These are phyloP conservation scores for Trogon surrucura DNA, from an alignment of 2,113 vertebrate genomes.

Conservation along the genomic window DNA sequence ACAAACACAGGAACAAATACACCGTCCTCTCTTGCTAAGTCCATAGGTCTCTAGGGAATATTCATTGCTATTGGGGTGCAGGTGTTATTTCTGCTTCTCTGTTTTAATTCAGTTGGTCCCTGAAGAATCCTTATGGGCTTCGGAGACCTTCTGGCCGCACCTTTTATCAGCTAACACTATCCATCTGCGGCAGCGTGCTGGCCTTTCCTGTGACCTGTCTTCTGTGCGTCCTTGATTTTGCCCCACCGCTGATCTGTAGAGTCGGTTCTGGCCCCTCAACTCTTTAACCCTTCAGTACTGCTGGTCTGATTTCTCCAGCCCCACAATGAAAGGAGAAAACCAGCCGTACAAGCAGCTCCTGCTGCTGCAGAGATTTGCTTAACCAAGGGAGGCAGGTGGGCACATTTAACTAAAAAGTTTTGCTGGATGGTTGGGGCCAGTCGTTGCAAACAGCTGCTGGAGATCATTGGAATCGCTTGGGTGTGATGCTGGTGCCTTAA, in stretches of 20 bases:
- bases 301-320: background rate
- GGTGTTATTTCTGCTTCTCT: slow-evolving; percentile 49
- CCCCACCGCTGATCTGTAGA: slow-evolving; percentile 1
- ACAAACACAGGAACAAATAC: background rate
- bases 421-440: background rate
- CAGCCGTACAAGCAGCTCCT: background rate
- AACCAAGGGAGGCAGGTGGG: background rate
- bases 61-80: slow-evolving; percentile 46
- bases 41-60: background rate
- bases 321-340: background rate
- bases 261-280: background rate
- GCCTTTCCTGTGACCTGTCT: background rate
- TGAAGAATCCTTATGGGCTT: slow-evolving; percentile 57
- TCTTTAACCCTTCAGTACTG: background rate
- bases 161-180: slow-evolving; percentile 22
- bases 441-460: background rate
- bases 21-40: background rate
- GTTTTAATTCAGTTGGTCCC: slow-evolving; percentile 58
- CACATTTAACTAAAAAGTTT: background rate
- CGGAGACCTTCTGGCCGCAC: slow-evolving; percentile 53
- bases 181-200: slow-evolving; percentile 31
- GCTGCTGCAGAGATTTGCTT: background rate
- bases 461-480: background rate
- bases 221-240: slow-evolving; percentile 26
- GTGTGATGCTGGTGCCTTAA: background rate